Evolutionary conservation across 1,140 invertebrate species (phyloP).

Genomic region (Himalopsyche phryganea): DNA sequence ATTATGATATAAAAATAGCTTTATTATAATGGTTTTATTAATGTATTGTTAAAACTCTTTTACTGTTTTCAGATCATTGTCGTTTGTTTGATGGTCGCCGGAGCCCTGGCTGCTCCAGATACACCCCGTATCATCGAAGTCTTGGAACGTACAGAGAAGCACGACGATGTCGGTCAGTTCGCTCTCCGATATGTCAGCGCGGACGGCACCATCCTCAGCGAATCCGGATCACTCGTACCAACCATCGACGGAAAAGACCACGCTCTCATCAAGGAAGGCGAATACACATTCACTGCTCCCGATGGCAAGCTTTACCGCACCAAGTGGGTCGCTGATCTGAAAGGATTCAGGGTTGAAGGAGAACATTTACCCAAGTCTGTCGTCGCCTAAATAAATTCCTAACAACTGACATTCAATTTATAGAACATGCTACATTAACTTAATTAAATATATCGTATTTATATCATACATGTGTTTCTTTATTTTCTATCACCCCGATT

Average conservation of each 20-base stretch:
- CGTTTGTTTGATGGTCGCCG: slow-evolving; percentile 19
- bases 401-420: too few relatives aligned
- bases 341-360: slow-evolving; percentile 30
- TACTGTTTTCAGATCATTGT: slow-evolving; percentile 15
- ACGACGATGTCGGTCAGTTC: slow-evolving; percentile 34
- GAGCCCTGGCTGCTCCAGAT: slow-evolving; percentile 21
- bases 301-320: slow-evolving; percentile 23
- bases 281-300: slow-evolving; percentile 16
- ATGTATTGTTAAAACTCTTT: too few relatives aligned
- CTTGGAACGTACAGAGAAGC: slow-evolving; percentile 31
- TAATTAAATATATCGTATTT: too few relatives aligned
- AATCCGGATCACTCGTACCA: slow-evolving; percentile 28
- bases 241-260: slow-evolving; percentile 26
- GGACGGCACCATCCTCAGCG: slow-evolving; percentile 28
- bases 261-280: slow-evolving; percentile 25
- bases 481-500: too few relatives aligned
- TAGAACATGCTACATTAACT: too few relatives aligned
- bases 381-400: slow-evolving; percentile 15
- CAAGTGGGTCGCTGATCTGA: slow-evolving; percentile 24
- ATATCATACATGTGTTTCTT: too few relatives aligned
- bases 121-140: slow-evolving; percentile 28
- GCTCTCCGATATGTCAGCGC: slow-evolving; percentile 31
- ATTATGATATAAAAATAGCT: too few relatives aligned
- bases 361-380: slow-evolving; percentile 39
- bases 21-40: too few relatives aligned